These are phyloP conservation scores for Peribatodes rhomboidaria DNA, from an alignment of 2,888 invertebrate species.

Conservation along the genomic window DNA sequence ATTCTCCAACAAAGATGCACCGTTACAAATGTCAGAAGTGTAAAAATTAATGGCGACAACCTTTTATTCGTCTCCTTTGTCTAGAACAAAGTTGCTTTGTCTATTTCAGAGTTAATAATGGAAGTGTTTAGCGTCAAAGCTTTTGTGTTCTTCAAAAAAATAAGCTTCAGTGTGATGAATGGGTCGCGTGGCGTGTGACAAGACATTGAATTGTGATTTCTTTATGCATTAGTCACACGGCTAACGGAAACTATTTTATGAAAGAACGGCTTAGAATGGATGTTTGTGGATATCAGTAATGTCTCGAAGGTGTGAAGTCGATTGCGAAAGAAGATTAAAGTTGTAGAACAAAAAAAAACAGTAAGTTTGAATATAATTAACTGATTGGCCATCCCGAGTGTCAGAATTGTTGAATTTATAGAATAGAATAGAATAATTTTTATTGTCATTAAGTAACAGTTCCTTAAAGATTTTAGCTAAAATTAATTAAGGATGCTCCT, in stretches of 20 bases:
- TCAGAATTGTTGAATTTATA: no score
- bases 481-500: no score
- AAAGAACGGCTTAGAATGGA: slow-evolving; percentile 19
- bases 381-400: no score
- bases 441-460: no score
- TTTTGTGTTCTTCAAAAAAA: slow-evolving; percentile 80
- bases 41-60: slow-evolving; percentile 83
- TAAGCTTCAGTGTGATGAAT: slow-evolving; percentile 69
- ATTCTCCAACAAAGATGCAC: slow-evolving; percentile 74
- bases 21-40: slow-evolving; percentile 82
- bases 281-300: background rate
- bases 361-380: no score
- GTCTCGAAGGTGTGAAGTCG: background rate
- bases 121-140: slow-evolving; percentile 83
- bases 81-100: slow-evolving; percentile 81
- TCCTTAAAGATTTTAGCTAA: no score
- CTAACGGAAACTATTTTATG: slow-evolving; percentile 42
- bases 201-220: slow-evolving; percentile 74
- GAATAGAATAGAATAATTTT: no score
- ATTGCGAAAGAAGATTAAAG: background rate
- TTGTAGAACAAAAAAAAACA: no score
- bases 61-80: slow-evolving; percentile 81
- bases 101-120: slow-evolving; percentile 81
- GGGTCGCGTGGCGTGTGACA: slow-evolving; percentile 78
- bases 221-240: slow-evolving; percentile 73